Conservation (phyloP, 2,888 invertebrate species). For the Steinernema hermaphroditum region DNA sequence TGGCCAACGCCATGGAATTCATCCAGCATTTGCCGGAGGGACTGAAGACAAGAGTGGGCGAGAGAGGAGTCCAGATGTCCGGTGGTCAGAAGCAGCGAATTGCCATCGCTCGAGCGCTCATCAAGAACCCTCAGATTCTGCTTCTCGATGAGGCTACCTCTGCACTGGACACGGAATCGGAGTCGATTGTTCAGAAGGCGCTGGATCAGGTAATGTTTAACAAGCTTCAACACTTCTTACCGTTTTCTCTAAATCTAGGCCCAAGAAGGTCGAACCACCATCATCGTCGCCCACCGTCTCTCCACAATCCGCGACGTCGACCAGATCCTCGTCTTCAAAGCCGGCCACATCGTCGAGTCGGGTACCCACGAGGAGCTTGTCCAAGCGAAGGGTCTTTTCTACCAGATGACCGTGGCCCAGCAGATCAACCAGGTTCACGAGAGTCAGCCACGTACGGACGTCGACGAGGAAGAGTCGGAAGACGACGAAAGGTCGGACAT, state of each 20-base stretch:
- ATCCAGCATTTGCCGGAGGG: slow-evolving; percentile 63
- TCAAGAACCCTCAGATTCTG: slow-evolving; percentile 61
- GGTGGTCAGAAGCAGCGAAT: slow-evolving; percentile 48
- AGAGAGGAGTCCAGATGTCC: slow-evolving; percentile 59
- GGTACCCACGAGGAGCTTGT: slow-evolving; percentile 69
- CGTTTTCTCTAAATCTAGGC: slow-evolving; percentile 62
- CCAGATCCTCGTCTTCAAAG: slow-evolving; percentile 66
- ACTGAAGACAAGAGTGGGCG: slow-evolving; percentile 62
- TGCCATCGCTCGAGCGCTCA: slow-evolving; percentile 58
- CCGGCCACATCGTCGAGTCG: slow-evolving; percentile 68
- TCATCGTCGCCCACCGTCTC: slow-evolving; percentile 70
- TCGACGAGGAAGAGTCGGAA: slow-evolving; percentile 41
- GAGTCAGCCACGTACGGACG: slow-evolving; percentile 30
- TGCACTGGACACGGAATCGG: slow-evolving; percentile 64
- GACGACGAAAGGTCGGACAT: slow-evolving; percentile 26
- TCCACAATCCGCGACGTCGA: slow-evolving; percentile 71
- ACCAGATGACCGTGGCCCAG: slow-evolving; percentile 69
- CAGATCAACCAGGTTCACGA: slow-evolving; percentile 51
- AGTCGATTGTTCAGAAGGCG: slow-evolving; percentile 68
- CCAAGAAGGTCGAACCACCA: slow-evolving; percentile 68
- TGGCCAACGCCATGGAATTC: slow-evolving; percentile 64
- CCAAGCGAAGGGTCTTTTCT: slow-evolving; percentile 68
- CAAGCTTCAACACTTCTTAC: background rate
- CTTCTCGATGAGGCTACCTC: slow-evolving; percentile 65
- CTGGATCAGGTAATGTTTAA: slow-evolving; percentile 70